Base-by-base conservation (phyloP, 1,140 invertebrate species). In the Paramacrobiotus metropolitanus region DNA sequence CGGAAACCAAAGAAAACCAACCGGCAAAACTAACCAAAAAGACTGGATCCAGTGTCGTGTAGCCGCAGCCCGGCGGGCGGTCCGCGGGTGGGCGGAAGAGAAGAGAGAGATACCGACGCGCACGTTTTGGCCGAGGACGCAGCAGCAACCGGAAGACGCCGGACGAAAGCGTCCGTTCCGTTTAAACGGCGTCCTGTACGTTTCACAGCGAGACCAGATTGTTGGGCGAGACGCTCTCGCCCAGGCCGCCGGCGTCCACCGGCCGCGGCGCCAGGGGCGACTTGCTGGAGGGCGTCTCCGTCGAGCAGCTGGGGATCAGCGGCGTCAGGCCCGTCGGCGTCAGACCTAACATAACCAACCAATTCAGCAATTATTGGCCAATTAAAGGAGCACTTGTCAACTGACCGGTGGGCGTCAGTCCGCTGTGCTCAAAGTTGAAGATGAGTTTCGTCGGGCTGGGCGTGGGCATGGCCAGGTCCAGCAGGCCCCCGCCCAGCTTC, bases 321-420 rank as follows among this genome's bases (percentile, higher is more conserved):
- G 48, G 48, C 9, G 48, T 55, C 48, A 55, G 48, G 24, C 48
- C 48, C 15, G 48, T 55, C 24, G 48, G 48, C 28, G 48, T 55
- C 48, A 55, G 28, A 24, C 48, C 48, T 55, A 55, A 55, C 15
- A 28, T 9, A 55, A 55, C 24, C 15, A 55, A 20, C 15, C 15
- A 24, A 15, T 24, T 55, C 15, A 24, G 28, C 15, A 55, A 15
- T 28, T 55, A 4, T 20, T 40, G 34, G 34, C 34, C 48, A 55
- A 4, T 20, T 20, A 15, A 55, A 20, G 9, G n/a, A n/a, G 9
- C 34, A 40, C 9, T 9, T n/a, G n/a, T 20, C 4, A 9, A 55
- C 48, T 28, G 15, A 55, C 48, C 48, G 28, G 48, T 55, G 15
- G 48, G 48, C 15, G 48, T 55, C 15, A 55, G 48, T 15, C 48